Evolutionary conservation across 2,113 vertebrate species (phyloP).

Genomic region (Oncorhynchus gorbuscha): DNA sequence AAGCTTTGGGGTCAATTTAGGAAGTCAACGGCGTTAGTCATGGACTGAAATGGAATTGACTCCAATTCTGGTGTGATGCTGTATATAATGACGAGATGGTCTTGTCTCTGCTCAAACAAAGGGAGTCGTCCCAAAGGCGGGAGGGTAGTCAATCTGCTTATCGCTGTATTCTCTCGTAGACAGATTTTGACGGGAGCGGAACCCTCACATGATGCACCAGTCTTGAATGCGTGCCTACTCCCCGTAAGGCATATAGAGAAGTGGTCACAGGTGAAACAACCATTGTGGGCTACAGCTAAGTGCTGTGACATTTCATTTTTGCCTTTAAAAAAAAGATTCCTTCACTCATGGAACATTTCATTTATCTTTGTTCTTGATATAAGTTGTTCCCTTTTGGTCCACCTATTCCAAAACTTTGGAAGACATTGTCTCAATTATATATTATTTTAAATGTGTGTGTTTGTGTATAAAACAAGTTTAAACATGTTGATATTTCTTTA

Average conservation of each 20-base stretch:
- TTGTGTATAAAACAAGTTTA: neutral
- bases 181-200: too few species aligned
- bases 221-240: too few species aligned
- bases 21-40: too few species aligned
- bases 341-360: constrained; percentile 30
- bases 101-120: too few species aligned
- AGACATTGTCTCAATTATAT: constrained; percentile 64
- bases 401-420: constrained; percentile 55
- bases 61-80: neutral
- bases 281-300: constrained; percentile 29
- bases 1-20: too few species aligned
- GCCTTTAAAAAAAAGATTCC: neutral
- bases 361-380: too few species aligned
- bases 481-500: constrained; percentile 50
- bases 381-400: constrained; percentile 33
- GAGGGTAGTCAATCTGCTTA: too few species aligned
- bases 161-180: too few species aligned
- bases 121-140: too few species aligned
- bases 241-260: constrained; percentile 4
- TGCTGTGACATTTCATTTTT: constrained; percentile 50
- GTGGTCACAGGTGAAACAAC: constrained; percentile 29
- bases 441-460: constrained; percentile 36
- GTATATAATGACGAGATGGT: too few species aligned
- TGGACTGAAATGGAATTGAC: too few species aligned
- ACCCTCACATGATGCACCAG: too few species aligned